These are phyloP conservation scores for Drosophila infuscata DNA, from an alignment of 2,888 invertebrate species.

Conservation along the genomic window DNA sequence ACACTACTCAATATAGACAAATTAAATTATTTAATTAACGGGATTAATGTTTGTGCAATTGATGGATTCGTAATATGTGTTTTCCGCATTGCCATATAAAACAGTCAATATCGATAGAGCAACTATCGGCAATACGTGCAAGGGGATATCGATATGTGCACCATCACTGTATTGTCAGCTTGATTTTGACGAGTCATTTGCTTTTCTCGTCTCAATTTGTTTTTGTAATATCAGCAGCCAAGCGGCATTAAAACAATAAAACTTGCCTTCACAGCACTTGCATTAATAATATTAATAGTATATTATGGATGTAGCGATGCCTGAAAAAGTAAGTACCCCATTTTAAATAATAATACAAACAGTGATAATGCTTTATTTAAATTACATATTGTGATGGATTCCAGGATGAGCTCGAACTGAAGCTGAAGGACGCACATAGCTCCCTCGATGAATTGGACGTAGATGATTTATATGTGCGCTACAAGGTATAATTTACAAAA, in stretches of 20 bases:
- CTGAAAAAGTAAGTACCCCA: conserved; percentile 52
- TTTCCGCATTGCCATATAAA: neutral
- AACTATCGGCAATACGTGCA: neutral
- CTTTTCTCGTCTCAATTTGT: conserved; percentile 22
- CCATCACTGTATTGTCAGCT: conserved; percentile 36
- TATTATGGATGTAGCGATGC: conserved; percentile 63
- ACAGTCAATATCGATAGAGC: conserved; percentile 18
- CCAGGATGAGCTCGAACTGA: conserved; percentile 90
- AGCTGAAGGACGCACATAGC: conserved; percentile 89
- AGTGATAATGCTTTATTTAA: neutral
- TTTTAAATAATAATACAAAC: neutral
- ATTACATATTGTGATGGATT: neutral
- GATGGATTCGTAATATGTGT: neutral
- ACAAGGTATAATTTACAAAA: conserved; percentile 89
- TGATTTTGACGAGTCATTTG: conserved; percentile 77
- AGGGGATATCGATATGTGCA: conserved; percentile 14
- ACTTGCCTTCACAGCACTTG: conserved; percentile 10
- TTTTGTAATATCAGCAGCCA: conserved; percentile 21
- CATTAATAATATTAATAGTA: conserved; percentile 14
- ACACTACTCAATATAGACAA: neutral
- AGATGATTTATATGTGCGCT: conserved; percentile 98
- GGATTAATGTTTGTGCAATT: neutral
- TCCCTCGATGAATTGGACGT: conserved; percentile 93
- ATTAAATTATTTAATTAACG: neutral
- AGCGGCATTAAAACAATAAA: conserved; percentile 40